Evolutionary conservation across 2,888 invertebrate genomes (phyloP).

Genomic region (Mechanitis mazaeus): DNA sequence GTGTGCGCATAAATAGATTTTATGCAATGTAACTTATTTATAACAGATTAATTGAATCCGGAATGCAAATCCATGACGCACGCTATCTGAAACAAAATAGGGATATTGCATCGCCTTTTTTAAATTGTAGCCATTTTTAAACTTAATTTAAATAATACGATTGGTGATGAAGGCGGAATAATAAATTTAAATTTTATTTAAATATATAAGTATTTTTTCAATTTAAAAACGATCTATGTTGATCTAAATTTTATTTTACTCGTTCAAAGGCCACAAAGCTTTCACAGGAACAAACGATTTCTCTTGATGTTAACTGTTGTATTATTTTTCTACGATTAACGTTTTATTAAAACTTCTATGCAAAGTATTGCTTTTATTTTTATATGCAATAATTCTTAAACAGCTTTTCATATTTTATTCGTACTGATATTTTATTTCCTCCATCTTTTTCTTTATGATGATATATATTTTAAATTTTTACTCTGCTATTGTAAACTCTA

Average conservation of each 20-base stretch:
- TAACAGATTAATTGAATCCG: constrained; percentile 27
- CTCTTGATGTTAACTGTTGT: constrained; percentile 3
- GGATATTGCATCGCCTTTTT: constrained; percentile 12
- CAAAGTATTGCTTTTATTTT: not conserved
- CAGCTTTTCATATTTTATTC: not conserved
- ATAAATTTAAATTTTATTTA: too few species aligned
- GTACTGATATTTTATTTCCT: not conserved
- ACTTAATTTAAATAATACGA: too few species aligned
- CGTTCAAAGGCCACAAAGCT: constrained; percentile 5
- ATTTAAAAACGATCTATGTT: too few species aligned
- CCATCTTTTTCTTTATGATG: too few species aligned
- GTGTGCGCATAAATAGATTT: constrained; percentile 14
- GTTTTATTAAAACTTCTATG: not conserved
- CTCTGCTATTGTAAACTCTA: too few species aligned
- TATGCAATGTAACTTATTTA: constrained; percentile 24
- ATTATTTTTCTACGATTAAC: not conserved
- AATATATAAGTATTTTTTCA: too few species aligned
- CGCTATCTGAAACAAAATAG: constrained; percentile 25
- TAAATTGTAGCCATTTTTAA: too few species aligned
- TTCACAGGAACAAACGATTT: constrained; percentile 3
- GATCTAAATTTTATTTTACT: constrained; percentile 2
- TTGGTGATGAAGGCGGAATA: too few species aligned
- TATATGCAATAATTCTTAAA: not conserved
- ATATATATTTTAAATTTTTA: too few species aligned
- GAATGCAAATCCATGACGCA: constrained; percentile 29